Evolutionary conservation across 1,140 invertebrate species (phyloP).

Genomic region (Cryptotermes secundus): DNA sequence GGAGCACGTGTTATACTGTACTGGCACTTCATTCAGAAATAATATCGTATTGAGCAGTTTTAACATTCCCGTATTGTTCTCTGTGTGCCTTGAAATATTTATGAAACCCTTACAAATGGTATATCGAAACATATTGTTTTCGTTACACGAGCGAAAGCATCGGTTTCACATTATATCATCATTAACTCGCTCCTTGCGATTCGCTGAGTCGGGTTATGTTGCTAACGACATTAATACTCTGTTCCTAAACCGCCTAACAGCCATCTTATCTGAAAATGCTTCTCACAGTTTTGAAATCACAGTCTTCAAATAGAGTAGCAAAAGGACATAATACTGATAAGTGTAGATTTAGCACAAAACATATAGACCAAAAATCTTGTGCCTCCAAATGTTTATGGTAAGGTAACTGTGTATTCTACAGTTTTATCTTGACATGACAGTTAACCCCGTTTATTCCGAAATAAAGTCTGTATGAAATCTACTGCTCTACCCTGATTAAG

Average conservation of each 20-base stretch:
- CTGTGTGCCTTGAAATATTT: too few relatives aligned
- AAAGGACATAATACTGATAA: too few relatives aligned
- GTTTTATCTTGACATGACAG: neutral
- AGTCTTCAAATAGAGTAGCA: neutral
- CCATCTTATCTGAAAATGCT: neutral
- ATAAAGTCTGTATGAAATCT: neutral
- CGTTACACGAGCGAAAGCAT: neutral
- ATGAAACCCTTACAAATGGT: neutral
- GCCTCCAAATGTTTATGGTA: neutral
- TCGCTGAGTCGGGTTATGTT: neutral
- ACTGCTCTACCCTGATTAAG: neutral
- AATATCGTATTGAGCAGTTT: too few relatives aligned
- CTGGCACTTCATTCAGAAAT: too few relatives aligned
- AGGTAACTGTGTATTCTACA: neutral
- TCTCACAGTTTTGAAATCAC: neutral
- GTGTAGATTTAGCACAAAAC: too few relatives aligned
- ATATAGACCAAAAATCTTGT: too few relatives aligned
- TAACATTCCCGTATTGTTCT: too few relatives aligned
- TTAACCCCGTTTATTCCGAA: constrained; percentile 6
- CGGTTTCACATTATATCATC: neutral
- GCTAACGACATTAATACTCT: neutral
- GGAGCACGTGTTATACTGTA: too few relatives aligned
- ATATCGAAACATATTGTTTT: neutral
- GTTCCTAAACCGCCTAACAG: neutral
- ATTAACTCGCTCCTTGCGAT: neutral